A percentile compares a stretch with the other conserved stretches of the same genome.
phyloP scores from a whole-genome alignment of 1,140 invertebrate species.

The Geopemphigus sp. region DNA sequence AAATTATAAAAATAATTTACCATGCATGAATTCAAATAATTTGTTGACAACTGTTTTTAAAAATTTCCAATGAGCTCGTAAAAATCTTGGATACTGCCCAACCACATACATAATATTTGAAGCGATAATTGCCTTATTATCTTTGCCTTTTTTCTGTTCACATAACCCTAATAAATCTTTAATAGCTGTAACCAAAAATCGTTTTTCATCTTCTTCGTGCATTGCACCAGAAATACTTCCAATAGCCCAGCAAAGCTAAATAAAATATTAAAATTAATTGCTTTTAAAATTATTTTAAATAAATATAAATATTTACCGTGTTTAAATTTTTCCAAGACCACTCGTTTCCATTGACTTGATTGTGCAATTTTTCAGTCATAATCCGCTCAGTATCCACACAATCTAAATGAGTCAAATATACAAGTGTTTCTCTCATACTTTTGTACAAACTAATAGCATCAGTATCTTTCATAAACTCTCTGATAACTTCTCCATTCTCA shows the following conservation, averaged over 20 bases:
- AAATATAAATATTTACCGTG: slow-evolving; percentile 63
- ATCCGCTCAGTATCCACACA: slow-evolving; percentile 96
- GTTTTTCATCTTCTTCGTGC: slow-evolving; percentile 98
- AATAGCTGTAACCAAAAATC: slow-evolving; percentile 98
- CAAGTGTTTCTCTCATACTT: slow-evolving; percentile 98
- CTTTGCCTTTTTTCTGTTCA: slow-evolving; percentile 99
- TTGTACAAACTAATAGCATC: slow-evolving; percentile 99
- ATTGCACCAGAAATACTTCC: slow-evolving; percentile 99
- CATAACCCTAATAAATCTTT: slow-evolving; percentile 97
- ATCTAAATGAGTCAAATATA: slow-evolving; percentile 98
- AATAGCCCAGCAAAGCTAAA: slow-evolving; percentile 95
- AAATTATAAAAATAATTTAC: slow-evolving; percentile 57
- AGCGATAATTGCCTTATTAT: slow-evolving; percentile 99
- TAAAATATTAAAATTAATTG: slow-evolving; percentile 28
- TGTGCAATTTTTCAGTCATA: slow-evolving; percentile 98
- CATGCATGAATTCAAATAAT: slow-evolving; percentile 99
- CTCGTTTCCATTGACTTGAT: slow-evolving; percentile 97
- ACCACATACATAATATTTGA: slow-evolving; percentile 99
- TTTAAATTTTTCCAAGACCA: slow-evolving; percentile 99
- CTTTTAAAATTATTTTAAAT: slow-evolving; percentile 18
- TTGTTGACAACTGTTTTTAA: slow-evolving; percentile 99
- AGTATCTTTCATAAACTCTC: slow-evolving; percentile 99
- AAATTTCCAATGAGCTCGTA: slow-evolving; percentile 99
- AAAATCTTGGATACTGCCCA: slow-evolving; percentile 97
- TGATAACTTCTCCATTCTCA: slow-evolving; percentile 98